Evolutionary conservation across 2,888 invertebrate genomes (phyloP).

Genomic region (Morinoia aosen): DNA sequence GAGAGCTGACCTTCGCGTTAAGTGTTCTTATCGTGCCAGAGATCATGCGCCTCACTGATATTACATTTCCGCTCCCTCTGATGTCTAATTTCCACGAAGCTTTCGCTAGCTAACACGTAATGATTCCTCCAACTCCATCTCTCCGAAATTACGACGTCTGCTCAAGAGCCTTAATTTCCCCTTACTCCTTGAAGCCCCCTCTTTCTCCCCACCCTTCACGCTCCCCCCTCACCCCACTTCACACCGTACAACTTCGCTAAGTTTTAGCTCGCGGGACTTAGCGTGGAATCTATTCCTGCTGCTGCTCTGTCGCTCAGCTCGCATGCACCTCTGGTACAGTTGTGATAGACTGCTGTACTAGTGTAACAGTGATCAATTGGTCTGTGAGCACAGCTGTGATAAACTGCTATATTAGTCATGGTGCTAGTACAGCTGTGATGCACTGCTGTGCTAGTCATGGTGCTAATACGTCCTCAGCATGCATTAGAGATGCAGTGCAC

Average conservation of each 20-base stretch:
- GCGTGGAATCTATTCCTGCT: not conserved
- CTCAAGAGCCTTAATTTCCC: not conserved
- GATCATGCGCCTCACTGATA: not conserved
- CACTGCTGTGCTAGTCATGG: not conserved
- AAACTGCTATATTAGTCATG: not conserved
- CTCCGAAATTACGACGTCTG: not conserved
- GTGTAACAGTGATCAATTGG: not conserved
- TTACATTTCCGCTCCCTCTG: not conserved
- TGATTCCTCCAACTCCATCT: not conserved
- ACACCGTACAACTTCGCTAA: slow-evolving; percentile 15
- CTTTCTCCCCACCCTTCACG: not conserved
- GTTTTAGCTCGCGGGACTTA: not conserved
- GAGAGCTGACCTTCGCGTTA: not conserved
- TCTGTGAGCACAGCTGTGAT: not conserved
- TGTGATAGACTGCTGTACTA: not conserved
- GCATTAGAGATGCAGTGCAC: too few relatives aligned
- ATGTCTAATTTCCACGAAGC: not conserved
- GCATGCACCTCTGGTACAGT: not conserved
- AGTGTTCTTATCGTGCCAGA: not conserved
- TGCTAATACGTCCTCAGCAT: too few relatives aligned
- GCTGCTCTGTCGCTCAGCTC: not conserved
- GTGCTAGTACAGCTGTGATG: not conserved
- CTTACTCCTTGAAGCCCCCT: not conserved
- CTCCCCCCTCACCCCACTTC: not conserved
- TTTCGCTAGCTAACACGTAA: not conserved